Evolutionary conservation across 2,888 invertebrate genomes (phyloP).

Genomic region (Heteromurus nitidus): DNA sequence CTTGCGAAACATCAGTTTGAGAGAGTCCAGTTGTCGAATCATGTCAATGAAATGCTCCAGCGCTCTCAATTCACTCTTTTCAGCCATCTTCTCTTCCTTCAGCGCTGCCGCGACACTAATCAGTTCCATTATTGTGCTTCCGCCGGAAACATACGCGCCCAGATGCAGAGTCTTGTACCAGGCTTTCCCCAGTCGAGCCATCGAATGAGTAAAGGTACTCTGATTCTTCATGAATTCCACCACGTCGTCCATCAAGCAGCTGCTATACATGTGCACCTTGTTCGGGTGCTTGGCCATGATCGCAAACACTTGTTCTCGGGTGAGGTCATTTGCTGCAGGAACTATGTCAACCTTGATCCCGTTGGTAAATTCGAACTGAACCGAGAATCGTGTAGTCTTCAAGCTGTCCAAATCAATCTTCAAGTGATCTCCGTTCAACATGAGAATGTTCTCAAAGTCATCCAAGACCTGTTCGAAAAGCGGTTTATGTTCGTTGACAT

Average conservation of each 20-base stretch:
- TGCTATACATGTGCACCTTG: background rate
- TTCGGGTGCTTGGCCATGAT: background rate
- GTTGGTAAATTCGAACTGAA: background rate
- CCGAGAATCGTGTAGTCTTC: background rate
- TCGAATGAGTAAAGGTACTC: background rate
- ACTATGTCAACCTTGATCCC: slow-evolving; percentile 1
- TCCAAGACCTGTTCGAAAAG: slow-evolving; percentile 19
- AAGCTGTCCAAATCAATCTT: background rate
- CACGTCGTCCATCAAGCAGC: background rate
- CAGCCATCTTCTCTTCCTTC: background rate
- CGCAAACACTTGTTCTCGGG: background rate
- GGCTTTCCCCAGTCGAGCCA: background rate
- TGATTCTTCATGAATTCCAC: background rate
- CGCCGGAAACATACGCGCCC: background rate
- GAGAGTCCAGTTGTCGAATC: background rate
- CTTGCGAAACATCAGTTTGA: background rate
- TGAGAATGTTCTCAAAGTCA: slow-evolving; percentile 21
- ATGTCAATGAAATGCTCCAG: background rate
- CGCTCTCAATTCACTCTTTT: background rate
- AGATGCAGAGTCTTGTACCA: slow-evolving; percentile 1
- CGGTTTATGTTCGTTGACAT: slow-evolving; percentile 9
- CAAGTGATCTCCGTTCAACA: background rate
- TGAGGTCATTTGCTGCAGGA: background rate
- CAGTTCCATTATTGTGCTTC: slow-evolving; percentile 1
- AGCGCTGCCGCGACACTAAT: background rate